Evolutionary conservation across 2,113 vertebrate species (phyloP), one percentile per base, ranked within the genome.

Genomic region (Axis porcinus): DNA sequence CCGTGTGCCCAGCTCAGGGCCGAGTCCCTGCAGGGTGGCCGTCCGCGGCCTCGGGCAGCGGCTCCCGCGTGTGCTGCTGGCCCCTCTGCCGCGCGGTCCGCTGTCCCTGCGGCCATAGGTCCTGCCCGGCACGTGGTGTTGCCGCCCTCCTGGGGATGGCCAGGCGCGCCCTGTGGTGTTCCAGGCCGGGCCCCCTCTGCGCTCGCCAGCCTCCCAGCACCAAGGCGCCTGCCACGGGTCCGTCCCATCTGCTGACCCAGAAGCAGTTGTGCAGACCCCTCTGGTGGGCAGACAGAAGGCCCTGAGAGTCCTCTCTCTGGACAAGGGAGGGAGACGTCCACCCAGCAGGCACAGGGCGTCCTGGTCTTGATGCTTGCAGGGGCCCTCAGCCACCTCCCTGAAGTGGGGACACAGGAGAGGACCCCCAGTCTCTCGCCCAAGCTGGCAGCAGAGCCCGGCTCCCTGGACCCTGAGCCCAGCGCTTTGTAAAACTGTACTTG

Each of bases 11-110:
- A 0, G 64, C 19, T 70, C n/a, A 70, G n/a, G n/a, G 64, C 9
- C 4, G 5, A 12, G 19, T 36, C 64, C 33, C 64, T 10, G 2
- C 64, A 21, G 64, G n/a, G n/a, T 3, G 9, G n/a, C 64, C 2
- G 0, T 36, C 64, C 1, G 9, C 5, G 0, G 19, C 67, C 67
- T 36, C n/a, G 0, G 1, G n/a, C 19, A 70, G 10, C 5, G 0
- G 67, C n/a, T 70, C n/a, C n/a, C 5, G 2, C 4, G 1, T 36
- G 19, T 5, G 67, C n/a, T 40, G 67, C n/a, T 70, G n/a, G 67
- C n/a, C 67, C n/a, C 67, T 70, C 67, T 36, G 64, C 67, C 11
- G 5, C 0, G 19, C 67, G 12, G n/a, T 3, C 67, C 19, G 0
- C 67, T 70, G 17, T 70, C 19, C 9, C 67, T 23, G n/a, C 10